A percentile compares a stretch with the other conserved stretches of the same genome.
phyloP scores from a whole-genome alignment of 2,113 vertebrate genomes.

The Zapornia atra region DNA sequence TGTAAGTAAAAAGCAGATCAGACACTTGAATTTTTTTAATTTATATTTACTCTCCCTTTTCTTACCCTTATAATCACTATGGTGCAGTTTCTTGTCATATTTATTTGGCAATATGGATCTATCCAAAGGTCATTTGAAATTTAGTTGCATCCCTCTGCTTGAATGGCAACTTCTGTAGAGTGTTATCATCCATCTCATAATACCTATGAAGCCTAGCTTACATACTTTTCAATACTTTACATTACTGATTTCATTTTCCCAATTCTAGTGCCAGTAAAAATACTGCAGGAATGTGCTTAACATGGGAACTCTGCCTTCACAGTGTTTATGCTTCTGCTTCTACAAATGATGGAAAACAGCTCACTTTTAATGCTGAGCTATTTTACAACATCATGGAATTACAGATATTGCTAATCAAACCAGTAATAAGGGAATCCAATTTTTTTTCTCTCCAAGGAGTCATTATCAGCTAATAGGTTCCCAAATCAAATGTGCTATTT shows the following conservation, averaged over 20 bases:
- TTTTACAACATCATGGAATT: background rate
- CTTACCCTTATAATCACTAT: background rate
- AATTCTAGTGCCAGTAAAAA: background rate
- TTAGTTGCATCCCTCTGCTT: background rate
- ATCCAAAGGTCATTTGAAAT: background rate
- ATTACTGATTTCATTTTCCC: background rate
- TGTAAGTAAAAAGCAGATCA: background rate
- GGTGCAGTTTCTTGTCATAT: background rate
- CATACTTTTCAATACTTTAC: background rate
- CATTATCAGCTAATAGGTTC: conserved; percentile 22
- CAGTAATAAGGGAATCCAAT: background rate
- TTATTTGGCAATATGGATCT: background rate
- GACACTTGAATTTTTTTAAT: background rate
- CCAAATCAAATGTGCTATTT: conserved; percentile 10
- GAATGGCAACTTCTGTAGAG: background rate
- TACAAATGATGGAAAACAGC: background rate
- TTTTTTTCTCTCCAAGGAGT: background rate
- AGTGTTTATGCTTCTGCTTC: background rate
- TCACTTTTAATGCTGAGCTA: background rate
- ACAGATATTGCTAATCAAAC: conserved; percentile 24
- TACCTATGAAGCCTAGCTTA: background rate
- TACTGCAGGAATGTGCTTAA: background rate
- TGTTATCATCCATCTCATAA: background rate
- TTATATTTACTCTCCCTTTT: background rate
- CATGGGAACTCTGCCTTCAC: background rate